Evolutionary conservation across 2,888 invertebrate genomes (phyloP), one percentile per base, ranked within the genome.

Genomic region (Cantharis flavilabris): DNA sequence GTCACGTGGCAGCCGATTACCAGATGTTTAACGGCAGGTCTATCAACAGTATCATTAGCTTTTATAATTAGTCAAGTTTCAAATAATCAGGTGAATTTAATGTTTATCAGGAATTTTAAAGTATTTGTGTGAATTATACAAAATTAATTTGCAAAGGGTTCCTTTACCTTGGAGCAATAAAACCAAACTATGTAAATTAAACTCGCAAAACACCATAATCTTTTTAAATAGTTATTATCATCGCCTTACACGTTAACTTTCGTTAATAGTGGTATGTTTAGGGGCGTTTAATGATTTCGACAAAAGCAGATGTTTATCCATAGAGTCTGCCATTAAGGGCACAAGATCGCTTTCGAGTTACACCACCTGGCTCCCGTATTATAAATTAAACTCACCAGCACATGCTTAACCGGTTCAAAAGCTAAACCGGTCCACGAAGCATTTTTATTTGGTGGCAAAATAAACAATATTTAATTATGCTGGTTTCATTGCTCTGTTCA

Each of bases 11-110:
- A 67, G 28, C 69, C 69, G 72, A 63, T 74, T 71, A 65, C 77
- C 77, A 77, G 74, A 77, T 77, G 77, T 77, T 72, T 71, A 20
- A 64, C 62, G 69, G 69, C 13, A 49, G 76, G n/a, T 77, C 73
- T 73, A 77, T 77, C 69, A 71, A 28, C 49, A 62, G 69, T 74
- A 75, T 64, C 33, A 20, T 64, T 69, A 69, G 16, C 71, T 11
- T 20, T 72, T 63, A 65, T 72, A 77, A 77, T 72, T 74, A 77
- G 28, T 64, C 26, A n/a, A n/a, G n/a, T n/a, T n/a, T n/a, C n/a
- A 49, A n/a, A 49, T 49, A 49, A 49, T 49, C 49, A 49, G 49
- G 49, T 49, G 49, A n/a, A 49, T 49, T 49, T 49, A 13, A 33
- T 7, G 49, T 49, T 49, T 49, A n/a, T 49, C n/a, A n/a, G n/a